Conservation (phyloP, 2,113 vertebrate genomes). For the Melospiza georgiana region DNA sequence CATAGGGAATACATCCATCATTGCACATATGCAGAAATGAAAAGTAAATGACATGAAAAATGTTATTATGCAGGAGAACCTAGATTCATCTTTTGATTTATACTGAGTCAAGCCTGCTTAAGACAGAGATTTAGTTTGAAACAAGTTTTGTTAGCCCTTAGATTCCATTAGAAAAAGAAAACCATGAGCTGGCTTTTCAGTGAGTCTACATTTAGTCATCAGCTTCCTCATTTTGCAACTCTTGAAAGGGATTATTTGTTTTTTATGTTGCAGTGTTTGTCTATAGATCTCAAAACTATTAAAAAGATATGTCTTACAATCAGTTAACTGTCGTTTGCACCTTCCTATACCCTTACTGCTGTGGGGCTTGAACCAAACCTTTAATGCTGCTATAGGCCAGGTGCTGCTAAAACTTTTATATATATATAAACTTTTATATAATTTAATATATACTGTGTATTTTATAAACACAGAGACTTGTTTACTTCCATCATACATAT, state of each 20-base stretch:
- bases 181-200: not conserved
- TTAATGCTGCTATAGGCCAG: not conserved
- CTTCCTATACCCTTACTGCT: not conserved
- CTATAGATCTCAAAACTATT: not conserved
- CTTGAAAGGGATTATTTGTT: not conserved
- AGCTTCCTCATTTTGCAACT: not conserved
- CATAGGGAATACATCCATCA: not conserved
- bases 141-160: not conserved
- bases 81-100: slow-evolving; percentile 32
- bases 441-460: not conserved
- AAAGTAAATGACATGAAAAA: slow-evolving; percentile 4
- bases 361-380: not conserved
- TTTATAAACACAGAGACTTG: not conserved
- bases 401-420: not conserved
- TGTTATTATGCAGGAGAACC: not conserved
- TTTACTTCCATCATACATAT: not conserved
- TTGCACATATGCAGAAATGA: not conserved
- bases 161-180: not conserved
- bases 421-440: no score
- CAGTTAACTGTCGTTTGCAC: not conserved
- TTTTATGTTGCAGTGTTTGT: not conserved
- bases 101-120: not conserved
- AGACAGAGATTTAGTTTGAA: not conserved
- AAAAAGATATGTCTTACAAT: not conserved
- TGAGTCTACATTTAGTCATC: not conserved